Conservation (phyloP, 1,140 invertebrate species). For the Uloborus diversus region DNA sequence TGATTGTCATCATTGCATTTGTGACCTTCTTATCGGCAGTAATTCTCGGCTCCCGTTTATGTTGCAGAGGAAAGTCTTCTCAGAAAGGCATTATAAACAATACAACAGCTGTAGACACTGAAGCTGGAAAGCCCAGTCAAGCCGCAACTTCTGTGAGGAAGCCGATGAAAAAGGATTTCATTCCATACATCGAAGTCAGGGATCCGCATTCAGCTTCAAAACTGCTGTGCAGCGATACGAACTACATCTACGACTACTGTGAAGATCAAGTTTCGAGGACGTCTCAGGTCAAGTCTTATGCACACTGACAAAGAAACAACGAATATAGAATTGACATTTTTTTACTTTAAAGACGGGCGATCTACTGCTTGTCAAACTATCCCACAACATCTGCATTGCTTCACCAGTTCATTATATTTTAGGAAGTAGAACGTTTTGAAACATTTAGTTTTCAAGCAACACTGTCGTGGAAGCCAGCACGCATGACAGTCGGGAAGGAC, state of each 20-base stretch:
- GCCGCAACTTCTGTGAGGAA: background rate
- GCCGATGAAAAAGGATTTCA: background rate
- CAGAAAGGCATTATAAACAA: background rate
- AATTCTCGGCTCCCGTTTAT: background rate
- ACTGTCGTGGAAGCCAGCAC: too few relatives aligned
- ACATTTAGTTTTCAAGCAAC: too few relatives aligned
- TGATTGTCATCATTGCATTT: background rate
- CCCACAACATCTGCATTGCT: too few relatives aligned
- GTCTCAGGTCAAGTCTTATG: background rate
- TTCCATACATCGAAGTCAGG: background rate
- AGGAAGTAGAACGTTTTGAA: too few relatives aligned
- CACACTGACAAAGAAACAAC: too few relatives aligned
- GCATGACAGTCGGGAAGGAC: too few relatives aligned
- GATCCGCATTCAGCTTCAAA: conserved; percentile 14
- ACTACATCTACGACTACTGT: background rate
- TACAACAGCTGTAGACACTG: background rate
- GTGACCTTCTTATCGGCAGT: background rate
- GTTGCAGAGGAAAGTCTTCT: background rate
- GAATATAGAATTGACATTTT: too few relatives aligned
- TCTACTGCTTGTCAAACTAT: too few relatives aligned
- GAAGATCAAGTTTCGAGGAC: conserved; percentile 15
- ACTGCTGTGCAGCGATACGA: background rate
- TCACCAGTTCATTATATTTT: too few relatives aligned
- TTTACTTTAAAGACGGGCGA: too few relatives aligned
- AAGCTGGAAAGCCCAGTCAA: background rate